These are phyloP conservation scores for Helicoverpa assulta DNA, from an alignment of 2,888 invertebrate genomes.

Conservation along the genomic window DNA sequence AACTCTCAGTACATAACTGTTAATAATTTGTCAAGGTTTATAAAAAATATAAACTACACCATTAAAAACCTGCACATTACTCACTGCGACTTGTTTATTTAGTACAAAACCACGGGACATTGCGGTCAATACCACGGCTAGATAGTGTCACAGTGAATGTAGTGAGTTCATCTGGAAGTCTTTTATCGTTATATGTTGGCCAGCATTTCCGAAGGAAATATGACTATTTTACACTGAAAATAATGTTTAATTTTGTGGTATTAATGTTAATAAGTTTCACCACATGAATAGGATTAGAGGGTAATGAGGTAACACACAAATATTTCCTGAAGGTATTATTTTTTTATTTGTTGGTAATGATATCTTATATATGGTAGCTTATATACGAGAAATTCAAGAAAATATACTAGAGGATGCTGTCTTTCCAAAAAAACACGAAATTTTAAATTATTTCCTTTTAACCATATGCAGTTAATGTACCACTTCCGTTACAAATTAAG, in stretches of 20 bases:
- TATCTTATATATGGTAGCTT: too few species aligned
- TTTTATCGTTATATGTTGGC: constrained; percentile 32
- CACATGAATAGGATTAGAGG: neutral
- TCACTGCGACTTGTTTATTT: constrained; percentile 1
- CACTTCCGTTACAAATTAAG: constrained; percentile 16
- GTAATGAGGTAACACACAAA: too few species aligned
- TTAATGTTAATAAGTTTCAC: constrained; percentile 19
- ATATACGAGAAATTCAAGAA: too few species aligned
- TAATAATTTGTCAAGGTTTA: neutral
- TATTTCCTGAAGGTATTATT: too few species aligned
- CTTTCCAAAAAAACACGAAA: neutral
- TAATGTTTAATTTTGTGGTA: constrained; percentile 31
- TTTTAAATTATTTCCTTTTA: constrained; percentile 1
- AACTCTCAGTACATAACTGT: neutral
- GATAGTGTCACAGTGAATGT: constrained; percentile 26
- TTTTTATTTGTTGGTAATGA: too few species aligned
- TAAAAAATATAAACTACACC: neutral
- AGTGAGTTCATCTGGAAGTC: constrained; percentile 37
- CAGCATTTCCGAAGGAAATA: constrained; percentile 36
- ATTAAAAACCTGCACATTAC: neutral
- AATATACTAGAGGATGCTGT: neutral
- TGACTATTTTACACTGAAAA: constrained; percentile 23
- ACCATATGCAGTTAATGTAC: neutral
- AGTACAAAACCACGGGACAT: constrained; percentile 3
- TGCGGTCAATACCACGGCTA: constrained; percentile 31